Percentiles rank a stretch among this genome's conserved stretches.
Conservation (phyloP, 1,140 invertebrate genomes). For the Frieseomelitta varia region DNA sequence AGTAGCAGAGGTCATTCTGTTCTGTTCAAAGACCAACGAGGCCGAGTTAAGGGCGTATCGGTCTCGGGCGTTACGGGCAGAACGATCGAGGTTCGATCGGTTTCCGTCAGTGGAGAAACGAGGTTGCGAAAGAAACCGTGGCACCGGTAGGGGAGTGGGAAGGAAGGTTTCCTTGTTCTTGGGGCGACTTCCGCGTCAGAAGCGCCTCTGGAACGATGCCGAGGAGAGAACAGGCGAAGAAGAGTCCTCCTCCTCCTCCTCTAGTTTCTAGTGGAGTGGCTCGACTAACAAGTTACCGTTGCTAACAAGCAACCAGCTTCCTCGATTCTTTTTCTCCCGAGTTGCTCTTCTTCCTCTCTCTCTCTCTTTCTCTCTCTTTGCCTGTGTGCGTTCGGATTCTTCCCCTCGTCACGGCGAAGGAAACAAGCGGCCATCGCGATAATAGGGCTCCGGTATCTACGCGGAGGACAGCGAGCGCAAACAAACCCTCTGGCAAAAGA, state of each 20-base stretch:
- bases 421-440: constrained; percentile 62
- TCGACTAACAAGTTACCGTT: constrained; percentile 60
- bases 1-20: constrained; percentile 31
- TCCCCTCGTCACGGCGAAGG: constrained; percentile 7
- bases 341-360: neutral
- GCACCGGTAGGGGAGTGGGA: neutral
- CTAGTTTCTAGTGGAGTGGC: constrained; percentile 58
- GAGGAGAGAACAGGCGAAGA: constrained; percentile 47
- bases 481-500: constrained; percentile 52
- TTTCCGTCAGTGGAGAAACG: neutral
- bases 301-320: constrained; percentile 60
- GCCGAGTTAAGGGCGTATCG: neutral
- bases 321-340: constrained; percentile 1
- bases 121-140: neutral
- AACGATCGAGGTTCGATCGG: constrained; percentile 11
- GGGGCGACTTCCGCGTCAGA: constrained; percentile 16
- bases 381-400: neutral
- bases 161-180: constrained; percentile 27
- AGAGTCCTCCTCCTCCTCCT: constrained; percentile 43
- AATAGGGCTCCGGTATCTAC: constrained; percentile 52
- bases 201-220: constrained; percentile 8
- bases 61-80: too few relatives aligned
- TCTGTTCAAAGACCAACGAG: constrained; percentile 13
- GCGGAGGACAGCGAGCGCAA: constrained; percentile 41
- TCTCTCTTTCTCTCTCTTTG: neutral